Base-by-base conservation (phyloP, 2,888 invertebrate genomes). In the Zootermopsis nevadensis region DNA sequence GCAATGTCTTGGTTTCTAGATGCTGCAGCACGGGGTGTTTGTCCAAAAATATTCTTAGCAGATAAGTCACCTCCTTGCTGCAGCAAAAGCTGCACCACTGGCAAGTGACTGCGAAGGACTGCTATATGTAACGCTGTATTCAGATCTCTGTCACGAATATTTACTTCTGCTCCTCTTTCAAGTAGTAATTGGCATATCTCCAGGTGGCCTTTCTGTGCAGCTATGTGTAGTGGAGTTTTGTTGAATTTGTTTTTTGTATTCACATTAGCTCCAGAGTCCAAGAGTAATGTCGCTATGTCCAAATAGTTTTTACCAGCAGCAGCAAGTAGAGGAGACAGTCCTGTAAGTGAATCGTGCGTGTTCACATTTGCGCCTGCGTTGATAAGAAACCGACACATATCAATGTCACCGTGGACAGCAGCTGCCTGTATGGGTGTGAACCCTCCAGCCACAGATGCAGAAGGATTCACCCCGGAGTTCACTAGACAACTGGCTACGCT, bases 221-320 rank as follows among this genome's bases (percentile, higher is more conserved):
- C 69, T 12, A 69, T 27, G n/a, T 69, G 69, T 10, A 69, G 31
- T 10, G 69, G 69, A 69, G 27, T 27, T 7, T 27, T 69, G 30
- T 69, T 27, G 10, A 69, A 15, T 27, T 69, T 69, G 69, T 27
- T 69, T 31, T 69, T 69, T 27, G 22, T 31, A 19, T 69, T 69
- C 12, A 69, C 69, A 31, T 69, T 69, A 31, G 69, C 69, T 31
- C 69, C 69, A 10, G 69, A 27, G 30, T 69, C 69, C 31, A 69
- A 31, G 8, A 69, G 69, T 10, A 69, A 31, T 19, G 22, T 69
- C 8, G 69, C 69, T 69, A 69, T 69, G 15, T 69, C 69, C 69
- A 69, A 15, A 31, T 69, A 27, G 69, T 69, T 69, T 22, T 69
- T 69, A 2, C 69, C 69, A 30, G 69, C 69, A 15, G 69, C 69